Base-by-base conservation (phyloP, 2,113 vertebrate genomes). In the Alces alces region DNA sequence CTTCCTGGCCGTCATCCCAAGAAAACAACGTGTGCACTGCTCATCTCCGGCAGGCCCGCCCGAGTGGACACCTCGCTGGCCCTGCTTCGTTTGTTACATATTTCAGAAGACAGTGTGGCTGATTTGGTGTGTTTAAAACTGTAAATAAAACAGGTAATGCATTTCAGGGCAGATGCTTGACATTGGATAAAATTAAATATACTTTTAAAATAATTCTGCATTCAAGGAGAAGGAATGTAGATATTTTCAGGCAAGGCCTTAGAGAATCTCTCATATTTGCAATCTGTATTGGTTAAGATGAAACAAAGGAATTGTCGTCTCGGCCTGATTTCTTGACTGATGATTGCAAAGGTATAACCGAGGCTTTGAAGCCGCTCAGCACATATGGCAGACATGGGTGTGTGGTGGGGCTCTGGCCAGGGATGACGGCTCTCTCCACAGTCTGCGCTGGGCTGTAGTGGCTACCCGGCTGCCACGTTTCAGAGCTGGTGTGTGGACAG, bases 291-390 rank as follows among this genome's bases (percentile, higher is more conserved):
- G 96, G 95, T 92, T 95, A 85, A 95, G 86, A 97, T 89, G 96
- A 85, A 78, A 93, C 95, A 94, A 36, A 93, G 94, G 89, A 94
- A 83, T 73, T 97, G 95, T 73, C 96, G 58, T 66, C 82, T 96
- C 97, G 93, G 85, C 97, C 94, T 92, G 95, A 73, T 97, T 91
- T 95, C 92, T 97, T 97, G 93, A 97, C 96, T 98, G 97, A 96
- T 92, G 87, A 92, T 94, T 95, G 61, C 92, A 97, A 92, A 83
- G 28, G 76, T 73, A 23, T 79, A 66, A 97, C 93, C 66, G 2
- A 80, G 57, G 33, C 79, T 97, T 93, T 96, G 91, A 96, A 88
- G 89, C 21, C 1, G 80, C 17, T 25, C 45, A 61, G 85, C 27
- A 39, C 58, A 45, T 2, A 16, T n/a, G 52, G 4, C 73, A 85